Conservation (phyloP, 2,797 vertebrate genomes). For the Staurois parvus region DNA sequence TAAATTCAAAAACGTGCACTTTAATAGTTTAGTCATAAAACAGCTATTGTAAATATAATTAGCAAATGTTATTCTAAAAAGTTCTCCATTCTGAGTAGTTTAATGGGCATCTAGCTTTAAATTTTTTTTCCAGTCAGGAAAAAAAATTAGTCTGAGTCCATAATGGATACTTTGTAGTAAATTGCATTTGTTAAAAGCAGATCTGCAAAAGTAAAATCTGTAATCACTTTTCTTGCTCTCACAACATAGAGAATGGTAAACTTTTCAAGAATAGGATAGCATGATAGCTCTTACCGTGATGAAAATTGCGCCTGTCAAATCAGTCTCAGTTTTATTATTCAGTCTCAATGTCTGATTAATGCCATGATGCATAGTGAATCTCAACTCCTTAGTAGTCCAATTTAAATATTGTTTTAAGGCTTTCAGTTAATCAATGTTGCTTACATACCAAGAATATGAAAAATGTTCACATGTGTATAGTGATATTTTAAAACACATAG, state of each 20-base stretch:
- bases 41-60: no score
- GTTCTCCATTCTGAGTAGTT: no score
- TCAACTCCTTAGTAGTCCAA: constrained; percentile 55
- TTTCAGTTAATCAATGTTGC: constrained; percentile 54
- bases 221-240: constrained; percentile 52
- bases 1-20: no score
- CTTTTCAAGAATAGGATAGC: constrained; percentile 54
- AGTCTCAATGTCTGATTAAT: constrained; percentile 60
- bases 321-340: constrained; percentile 62
- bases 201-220: constrained; percentile 40
- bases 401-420: constrained; percentile 54
- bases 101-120: not conserved
- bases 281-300: constrained; percentile 61
- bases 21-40: no score
- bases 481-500: constrained; percentile 32
- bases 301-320: constrained; percentile 61
- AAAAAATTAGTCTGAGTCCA: not conserved
- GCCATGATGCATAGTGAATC: constrained; percentile 58
- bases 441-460: constrained; percentile 50
- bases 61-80: no score
- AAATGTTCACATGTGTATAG: constrained; percentile 15
- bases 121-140: not conserved
- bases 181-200: constrained; percentile 37
- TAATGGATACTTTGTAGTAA: not conserved
- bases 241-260: constrained; percentile 52